phyloP scores from a whole-genome alignment of 2,113 vertebrate genomes.

The Mesembrinibis cayennensis region DNA sequence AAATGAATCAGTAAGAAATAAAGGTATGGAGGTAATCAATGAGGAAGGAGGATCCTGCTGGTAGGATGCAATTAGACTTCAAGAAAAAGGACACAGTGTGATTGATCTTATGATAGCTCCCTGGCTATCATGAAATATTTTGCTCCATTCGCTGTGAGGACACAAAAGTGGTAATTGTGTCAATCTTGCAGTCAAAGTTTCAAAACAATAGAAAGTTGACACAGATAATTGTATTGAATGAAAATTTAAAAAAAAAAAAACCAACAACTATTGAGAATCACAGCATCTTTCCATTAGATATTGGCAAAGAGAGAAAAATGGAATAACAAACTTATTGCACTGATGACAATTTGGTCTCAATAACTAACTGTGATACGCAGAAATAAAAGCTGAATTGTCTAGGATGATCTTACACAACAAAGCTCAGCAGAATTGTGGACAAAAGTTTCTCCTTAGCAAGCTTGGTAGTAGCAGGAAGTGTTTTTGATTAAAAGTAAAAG shows the following conservation, averaged over 20 bases:
- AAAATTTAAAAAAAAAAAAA: neutral
- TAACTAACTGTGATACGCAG: neutral
- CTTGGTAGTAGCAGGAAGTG: accelerated
- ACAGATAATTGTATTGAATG: neutral
- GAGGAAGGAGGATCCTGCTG: slow-evolving; percentile 19
- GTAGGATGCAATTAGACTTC: slow-evolving; percentile 45
- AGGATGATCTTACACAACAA: neutral
- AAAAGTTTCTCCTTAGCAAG: neutral
- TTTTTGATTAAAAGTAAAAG: neutral
- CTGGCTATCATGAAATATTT: neutral
- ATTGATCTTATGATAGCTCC: neutral
- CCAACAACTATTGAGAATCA: neutral
- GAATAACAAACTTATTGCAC: neutral
- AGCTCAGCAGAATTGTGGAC: neutral
- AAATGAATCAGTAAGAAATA: slow-evolving; percentile 19
- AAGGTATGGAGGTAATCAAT: slow-evolving; percentile 41
- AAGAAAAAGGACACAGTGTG: neutral
- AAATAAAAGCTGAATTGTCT: neutral
- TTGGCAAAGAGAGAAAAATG: neutral
- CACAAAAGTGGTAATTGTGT: neutral
- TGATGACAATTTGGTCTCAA: neutral
- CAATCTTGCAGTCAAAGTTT: neutral
- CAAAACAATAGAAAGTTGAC: neutral
- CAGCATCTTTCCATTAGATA: neutral
- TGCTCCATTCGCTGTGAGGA: neutral